These are phyloP conservation scores for Aphaenogaster ashmeadi DNA, from an alignment of 1,140 invertebrate species.

Conservation along the genomic window DNA sequence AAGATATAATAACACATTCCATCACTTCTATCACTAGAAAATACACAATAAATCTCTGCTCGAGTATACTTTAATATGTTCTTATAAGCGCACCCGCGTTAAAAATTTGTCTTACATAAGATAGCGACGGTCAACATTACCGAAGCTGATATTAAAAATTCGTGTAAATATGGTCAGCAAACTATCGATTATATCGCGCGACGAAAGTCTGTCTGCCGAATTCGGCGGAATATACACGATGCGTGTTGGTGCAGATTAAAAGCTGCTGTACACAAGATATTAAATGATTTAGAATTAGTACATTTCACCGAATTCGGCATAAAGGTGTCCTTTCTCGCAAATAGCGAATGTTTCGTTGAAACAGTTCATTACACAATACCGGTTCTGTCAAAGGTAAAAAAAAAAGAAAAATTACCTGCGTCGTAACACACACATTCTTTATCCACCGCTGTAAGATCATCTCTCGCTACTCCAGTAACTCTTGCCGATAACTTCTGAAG, in stretches of 20 bases:
- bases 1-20: not conserved
- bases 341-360: constrained; percentile 52
- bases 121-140: not conserved
- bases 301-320: not conserved
- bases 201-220: not conserved
- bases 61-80: not conserved
- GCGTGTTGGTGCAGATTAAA: not conserved
- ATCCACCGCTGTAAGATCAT: constrained; percentile 78
- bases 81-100: not conserved
- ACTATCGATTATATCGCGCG: not conserved
- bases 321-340: constrained; percentile 42
- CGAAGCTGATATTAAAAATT: constrained; percentile 32
- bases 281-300: not conserved
- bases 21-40: not conserved
- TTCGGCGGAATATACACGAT: not conserved
- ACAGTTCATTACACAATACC: constrained; percentile 54
- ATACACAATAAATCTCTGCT: not conserved
- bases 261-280: not conserved
- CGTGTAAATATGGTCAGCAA: constrained; percentile 11
- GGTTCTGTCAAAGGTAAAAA: constrained; percentile 53
- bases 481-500: constrained; percentile 85
- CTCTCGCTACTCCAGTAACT: constrained; percentile 86
- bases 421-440: constrained; percentile 55
- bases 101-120: constrained; percentile 3
- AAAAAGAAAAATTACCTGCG: constrained; percentile 52